phyloP scores from a whole-genome alignment of 2,113 vertebrate genomes.

The Agelaius phoeniceus region DNA sequence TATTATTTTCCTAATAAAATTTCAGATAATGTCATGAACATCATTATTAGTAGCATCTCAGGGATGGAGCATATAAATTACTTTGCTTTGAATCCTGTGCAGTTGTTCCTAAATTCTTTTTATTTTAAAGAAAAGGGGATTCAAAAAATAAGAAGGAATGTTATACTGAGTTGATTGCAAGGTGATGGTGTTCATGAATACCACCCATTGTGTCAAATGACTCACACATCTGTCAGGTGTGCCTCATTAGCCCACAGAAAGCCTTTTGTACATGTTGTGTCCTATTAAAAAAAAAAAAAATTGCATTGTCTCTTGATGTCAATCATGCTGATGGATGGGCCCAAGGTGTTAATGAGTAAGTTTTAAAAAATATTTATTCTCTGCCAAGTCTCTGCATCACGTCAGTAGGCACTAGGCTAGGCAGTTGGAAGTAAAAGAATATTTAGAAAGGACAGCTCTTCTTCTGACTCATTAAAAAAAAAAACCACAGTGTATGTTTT shows the following conservation, averaged over 20 bases:
- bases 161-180: constrained; percentile 31
- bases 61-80: constrained; percentile 16
- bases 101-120: constrained; percentile 41
- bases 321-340: constrained; percentile 70
- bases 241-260: constrained; percentile 68
- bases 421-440: constrained; percentile 65
- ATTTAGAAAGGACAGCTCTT: constrained; percentile 65
- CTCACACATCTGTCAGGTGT: constrained; percentile 78
- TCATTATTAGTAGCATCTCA: constrained; percentile 27
- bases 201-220: constrained; percentile 66
- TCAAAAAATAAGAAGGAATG: constrained; percentile 54
- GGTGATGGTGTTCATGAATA: constrained; percentile 62
- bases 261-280: constrained; percentile 55
- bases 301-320: constrained; percentile 72
- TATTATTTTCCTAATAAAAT: constrained; percentile 65
- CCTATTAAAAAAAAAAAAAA: constrained; percentile 46
- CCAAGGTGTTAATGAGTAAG: constrained; percentile 73
- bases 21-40: constrained; percentile 56
- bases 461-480: constrained; percentile 65
- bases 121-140: constrained; percentile 57
- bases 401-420: constrained; percentile 64
- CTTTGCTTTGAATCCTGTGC: constrained; percentile 26
- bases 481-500: constrained; percentile 9
- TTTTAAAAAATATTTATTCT: constrained; percentile 73
- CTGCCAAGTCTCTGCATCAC: constrained; percentile 68